These are phyloP conservation scores for Melanerpes formicivorus DNA, from an alignment of 2,113 vertebrate species.

Conservation along the genomic window DNA sequence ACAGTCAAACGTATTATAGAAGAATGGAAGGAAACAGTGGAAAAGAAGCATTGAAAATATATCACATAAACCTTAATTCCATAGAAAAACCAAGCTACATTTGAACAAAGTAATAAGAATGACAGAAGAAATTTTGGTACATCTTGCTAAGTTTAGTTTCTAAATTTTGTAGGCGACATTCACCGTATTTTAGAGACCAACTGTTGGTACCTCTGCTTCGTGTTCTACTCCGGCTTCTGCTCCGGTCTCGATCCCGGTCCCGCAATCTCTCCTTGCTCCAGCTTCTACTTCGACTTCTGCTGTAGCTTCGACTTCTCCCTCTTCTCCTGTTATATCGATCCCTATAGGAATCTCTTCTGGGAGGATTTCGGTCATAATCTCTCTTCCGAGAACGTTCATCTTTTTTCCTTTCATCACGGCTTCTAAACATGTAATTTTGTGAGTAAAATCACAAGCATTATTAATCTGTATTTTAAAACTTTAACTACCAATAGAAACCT, in stretches of 20 bases:
- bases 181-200: conserved; percentile 65
- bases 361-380: conserved; percentile 92
- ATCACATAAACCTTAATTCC: background rate
- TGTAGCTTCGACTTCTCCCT: conserved; percentile 92
- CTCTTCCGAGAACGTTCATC: conserved; percentile 95
- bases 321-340: conserved; percentile 94
- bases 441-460: background rate
- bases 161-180: conserved; percentile 53
- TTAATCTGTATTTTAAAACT: background rate
- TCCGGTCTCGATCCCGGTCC: conserved; percentile 90
- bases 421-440: conserved; percentile 75
- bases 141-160: background rate
- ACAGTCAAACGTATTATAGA: background rate
- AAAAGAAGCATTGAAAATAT: background rate
- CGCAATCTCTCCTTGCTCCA: conserved; percentile 92
- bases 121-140: background rate
- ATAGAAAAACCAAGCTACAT: background rate
- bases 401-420: conserved; percentile 93
- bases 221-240: conserved; percentile 85
- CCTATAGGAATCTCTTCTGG: conserved; percentile 92
- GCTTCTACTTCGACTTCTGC: conserved; percentile 92
- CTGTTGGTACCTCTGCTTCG: conserved; percentile 83
- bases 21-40: background rate
- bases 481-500: background rate
- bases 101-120: background rate